Conservation (phyloP, 2,113 vertebrate species). For the Psittacula cyanocephala region DNA sequence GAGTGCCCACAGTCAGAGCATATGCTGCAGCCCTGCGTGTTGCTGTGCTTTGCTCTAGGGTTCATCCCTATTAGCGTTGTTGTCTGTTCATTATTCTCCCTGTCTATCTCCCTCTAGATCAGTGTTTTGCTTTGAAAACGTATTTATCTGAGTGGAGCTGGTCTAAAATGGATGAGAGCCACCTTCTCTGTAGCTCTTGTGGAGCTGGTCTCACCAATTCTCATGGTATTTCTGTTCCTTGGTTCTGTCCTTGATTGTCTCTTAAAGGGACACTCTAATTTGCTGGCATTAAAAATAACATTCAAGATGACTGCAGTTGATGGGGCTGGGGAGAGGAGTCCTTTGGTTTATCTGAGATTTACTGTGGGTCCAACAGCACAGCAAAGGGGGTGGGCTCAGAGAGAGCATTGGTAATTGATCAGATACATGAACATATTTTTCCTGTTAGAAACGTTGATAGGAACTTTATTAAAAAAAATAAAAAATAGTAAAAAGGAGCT, state of each 20-base stretch:
- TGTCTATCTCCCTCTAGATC: neutral
- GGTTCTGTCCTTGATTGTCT: neutral
- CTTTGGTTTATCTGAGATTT: neutral
- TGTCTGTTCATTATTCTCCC: neutral
- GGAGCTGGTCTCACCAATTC: neutral
- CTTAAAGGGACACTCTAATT: neutral
- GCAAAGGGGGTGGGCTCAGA: neutral
- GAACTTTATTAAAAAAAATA: neutral
- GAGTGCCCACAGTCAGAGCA: accelerated
- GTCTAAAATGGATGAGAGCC: neutral
- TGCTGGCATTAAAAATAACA: neutral
- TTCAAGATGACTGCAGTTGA: neutral
- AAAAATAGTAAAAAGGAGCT: neutral
- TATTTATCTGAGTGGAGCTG: neutral
- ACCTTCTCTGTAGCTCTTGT: neutral
- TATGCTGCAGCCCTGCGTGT: neutral
- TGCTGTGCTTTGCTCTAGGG: neutral
- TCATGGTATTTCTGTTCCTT: neutral
- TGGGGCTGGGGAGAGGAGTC: neutral
- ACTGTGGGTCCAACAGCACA: neutral
- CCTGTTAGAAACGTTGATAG: accelerated
- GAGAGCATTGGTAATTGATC: neutral
- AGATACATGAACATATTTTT: neutral
- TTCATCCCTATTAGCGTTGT: neutral
- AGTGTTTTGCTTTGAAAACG: neutral